These are phyloP conservation scores for Anadara kagoshimensis DNA, from an alignment of 1,140 invertebrate genomes.

Conservation along the genomic window DNA sequence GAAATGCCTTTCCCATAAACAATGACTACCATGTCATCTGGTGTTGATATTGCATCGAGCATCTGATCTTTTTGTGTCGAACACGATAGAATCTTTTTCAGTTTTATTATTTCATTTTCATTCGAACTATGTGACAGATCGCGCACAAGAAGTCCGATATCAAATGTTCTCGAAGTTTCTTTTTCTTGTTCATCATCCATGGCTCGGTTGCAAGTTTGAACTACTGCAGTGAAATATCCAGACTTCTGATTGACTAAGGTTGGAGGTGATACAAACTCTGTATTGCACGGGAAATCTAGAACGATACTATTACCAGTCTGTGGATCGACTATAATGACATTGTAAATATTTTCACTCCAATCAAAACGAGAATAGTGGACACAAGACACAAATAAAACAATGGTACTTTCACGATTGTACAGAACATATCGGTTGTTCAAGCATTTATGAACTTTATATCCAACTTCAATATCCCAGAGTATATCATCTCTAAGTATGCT, in stretches of 20 bases:
- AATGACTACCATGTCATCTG: conserved; percentile 47
- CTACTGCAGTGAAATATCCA: conserved; percentile 43
- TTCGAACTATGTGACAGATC: conserved; percentile 22
- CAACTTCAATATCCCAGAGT: conserved; percentile 53
- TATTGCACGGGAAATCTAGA: conserved; percentile 47
- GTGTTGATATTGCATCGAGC: conserved; percentile 40
- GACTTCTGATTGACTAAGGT: conserved; percentile 26
- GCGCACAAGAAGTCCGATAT: conserved; percentile 34
- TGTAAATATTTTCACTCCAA: conserved; percentile 57
- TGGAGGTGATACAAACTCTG: conserved; percentile 54
- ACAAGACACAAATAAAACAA: conserved; percentile 48
- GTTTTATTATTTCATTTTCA: conserved; percentile 32
- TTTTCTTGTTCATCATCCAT: conserved; percentile 28
- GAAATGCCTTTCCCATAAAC: conserved; percentile 54
- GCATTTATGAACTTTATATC: conserved; percentile 44
- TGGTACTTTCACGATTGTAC: conserved; percentile 47
- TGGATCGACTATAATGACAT: conserved; percentile 43
- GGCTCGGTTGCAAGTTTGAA: conserved; percentile 43
- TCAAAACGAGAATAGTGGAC: conserved; percentile 48
- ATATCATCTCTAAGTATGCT: conserved; percentile 49
- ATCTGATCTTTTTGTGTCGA: conserved; percentile 50
- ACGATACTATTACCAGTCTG: conserved; percentile 31
- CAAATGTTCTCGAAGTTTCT: conserved; percentile 33
- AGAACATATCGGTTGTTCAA: conserved; percentile 46
- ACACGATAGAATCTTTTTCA: conserved; percentile 48